These are phyloP conservation scores for Caenorhabditis sp. DNA, from an alignment of 2,888 invertebrate genomes.

Conservation along the genomic window DNA sequence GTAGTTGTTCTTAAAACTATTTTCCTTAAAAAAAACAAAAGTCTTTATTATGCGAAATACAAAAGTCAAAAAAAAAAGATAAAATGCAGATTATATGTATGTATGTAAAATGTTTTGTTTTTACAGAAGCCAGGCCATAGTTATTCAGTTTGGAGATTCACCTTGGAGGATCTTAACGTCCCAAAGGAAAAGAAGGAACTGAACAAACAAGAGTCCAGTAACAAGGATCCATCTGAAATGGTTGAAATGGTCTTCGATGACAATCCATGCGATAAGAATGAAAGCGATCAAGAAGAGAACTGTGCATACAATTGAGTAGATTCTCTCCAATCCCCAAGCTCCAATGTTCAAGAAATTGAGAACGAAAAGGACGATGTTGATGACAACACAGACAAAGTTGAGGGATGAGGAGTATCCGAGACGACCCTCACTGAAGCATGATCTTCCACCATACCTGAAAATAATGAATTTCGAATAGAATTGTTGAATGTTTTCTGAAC, in stretches of 20 bases:
- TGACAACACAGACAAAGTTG: conserved; percentile 57
- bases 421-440: conserved; percentile 62
- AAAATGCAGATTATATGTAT: conserved; percentile 18
- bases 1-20: no score
- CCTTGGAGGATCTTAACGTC: conserved; percentile 68
- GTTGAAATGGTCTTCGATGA: conserved; percentile 51
- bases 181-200: conserved; percentile 67
- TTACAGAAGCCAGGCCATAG: background rate
- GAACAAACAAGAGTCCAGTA: conserved; percentile 53
- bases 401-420: conserved; percentile 59
- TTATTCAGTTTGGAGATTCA: conserved; percentile 62
- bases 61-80: conserved; percentile 3
- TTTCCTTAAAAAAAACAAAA: background rate
- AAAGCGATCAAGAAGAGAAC: conserved; percentile 59
- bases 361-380: conserved; percentile 61
- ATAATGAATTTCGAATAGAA: no score
- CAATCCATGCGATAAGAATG: conserved; percentile 56
- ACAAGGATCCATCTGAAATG: conserved; percentile 54
- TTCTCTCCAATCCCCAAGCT: conserved; percentile 56
- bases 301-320: conserved; percentile 52
- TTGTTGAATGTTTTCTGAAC: no score
- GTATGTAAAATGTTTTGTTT: no score
- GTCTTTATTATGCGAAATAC: background rate
- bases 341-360: conserved; percentile 66
- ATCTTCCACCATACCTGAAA: conserved; percentile 63